A percentile compares a stretch with the other conserved stretches of the same genome.
phyloP scores from a whole-genome alignment of 1,140 invertebrate species.

The Leptinotarsa defecta region DNA sequence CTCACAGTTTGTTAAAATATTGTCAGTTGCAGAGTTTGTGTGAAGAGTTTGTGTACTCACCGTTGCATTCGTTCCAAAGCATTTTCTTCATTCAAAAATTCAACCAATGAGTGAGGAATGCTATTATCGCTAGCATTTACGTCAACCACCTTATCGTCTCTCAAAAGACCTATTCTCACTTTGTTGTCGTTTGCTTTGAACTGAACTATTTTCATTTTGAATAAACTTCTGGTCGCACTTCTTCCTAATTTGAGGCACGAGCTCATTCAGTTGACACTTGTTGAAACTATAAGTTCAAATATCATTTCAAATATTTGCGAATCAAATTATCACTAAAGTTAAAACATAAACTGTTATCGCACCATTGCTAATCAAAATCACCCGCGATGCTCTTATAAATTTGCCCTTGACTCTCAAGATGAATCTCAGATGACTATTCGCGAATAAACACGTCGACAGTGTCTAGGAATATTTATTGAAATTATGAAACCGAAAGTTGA shows the following conservation, averaged over 20 bases:
- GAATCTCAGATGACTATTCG: background rate
- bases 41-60: slow-evolving; percentile 21
- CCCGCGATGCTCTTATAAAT: background rate
- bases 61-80: slow-evolving; percentile 36
- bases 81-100: slow-evolving; percentile 34
- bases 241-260: background rate
- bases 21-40: background rate
- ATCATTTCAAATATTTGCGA: too few relatives aligned
- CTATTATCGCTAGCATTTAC: slow-evolving; percentile 37
- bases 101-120: slow-evolving; percentile 38
- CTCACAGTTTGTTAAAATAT: too few relatives aligned
- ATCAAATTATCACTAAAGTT: background rate
- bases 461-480: too few relatives aligned
- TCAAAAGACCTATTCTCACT: slow-evolving; percentile 36
- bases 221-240: slow-evolving; percentile 2
- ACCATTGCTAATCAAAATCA: background rate
- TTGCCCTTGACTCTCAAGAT: background rate
- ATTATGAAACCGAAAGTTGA: too few relatives aligned
- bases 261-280: background rate
- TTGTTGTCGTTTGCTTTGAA: slow-evolving; percentile 41
- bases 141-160: slow-evolving; percentile 39
- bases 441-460: too few relatives aligned
- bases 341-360: background rate
- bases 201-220: slow-evolving; percentile 42
- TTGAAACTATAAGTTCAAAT: too few relatives aligned